Conservation (phyloP, 2,797 vertebrate species). For the Cyclopterus lumpus region DNA sequence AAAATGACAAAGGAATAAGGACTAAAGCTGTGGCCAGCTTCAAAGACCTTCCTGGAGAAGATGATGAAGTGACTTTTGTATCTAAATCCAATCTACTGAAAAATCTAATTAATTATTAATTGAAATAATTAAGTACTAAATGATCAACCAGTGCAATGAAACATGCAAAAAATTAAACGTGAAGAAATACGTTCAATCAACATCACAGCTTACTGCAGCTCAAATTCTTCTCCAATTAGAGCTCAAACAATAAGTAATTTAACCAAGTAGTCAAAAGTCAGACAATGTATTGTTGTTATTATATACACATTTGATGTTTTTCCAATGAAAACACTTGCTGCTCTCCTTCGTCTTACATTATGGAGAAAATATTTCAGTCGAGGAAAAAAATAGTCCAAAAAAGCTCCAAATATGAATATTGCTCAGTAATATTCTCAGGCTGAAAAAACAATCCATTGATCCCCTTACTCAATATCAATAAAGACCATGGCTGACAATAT, state of each 20-base stretch:
- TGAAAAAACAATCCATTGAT: neutral
- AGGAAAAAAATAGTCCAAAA: neutral
- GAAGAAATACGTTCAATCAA: neutral
- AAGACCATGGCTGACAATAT: neutral
- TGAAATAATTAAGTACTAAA: neutral
- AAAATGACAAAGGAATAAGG: conserved; percentile 28
- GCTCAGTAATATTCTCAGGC: neutral
- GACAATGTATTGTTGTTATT: neutral
- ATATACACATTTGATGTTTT: neutral
- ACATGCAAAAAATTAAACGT: neutral
- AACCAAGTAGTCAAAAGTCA: neutral
- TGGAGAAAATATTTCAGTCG: neutral
- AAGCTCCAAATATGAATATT: neutral
- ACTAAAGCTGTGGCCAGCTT: neutral
- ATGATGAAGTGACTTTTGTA: neutral
- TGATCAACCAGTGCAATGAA: neutral
- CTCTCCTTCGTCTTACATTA: neutral
- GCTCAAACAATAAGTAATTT: neutral
- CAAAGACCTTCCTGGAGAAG: neutral
- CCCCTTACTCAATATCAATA: neutral
- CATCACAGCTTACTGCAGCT: neutral
- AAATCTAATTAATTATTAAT: neutral
- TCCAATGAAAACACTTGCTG: neutral
- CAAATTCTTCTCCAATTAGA: neutral
- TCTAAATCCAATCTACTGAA: neutral